Percentiles rank a stretch among this genome's conserved stretches.
Evolutionary conservation across 1,140 invertebrate species (phyloP).

Genomic region (Drosophila sechellia): DNA sequence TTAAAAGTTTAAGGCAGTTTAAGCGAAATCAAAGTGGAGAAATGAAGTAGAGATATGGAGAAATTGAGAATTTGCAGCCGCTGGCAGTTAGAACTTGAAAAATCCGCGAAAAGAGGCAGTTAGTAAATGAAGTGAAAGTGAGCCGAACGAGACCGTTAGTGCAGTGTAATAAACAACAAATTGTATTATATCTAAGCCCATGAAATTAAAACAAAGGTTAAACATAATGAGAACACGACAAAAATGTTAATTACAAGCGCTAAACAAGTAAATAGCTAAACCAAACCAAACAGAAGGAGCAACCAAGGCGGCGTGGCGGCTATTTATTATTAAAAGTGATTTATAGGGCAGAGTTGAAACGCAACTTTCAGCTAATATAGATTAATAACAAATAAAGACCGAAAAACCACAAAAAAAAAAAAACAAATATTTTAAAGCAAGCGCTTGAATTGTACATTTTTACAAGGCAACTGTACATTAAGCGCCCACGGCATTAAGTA

Average conservation of each 20-base stretch:
- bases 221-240: slow-evolving; percentile 67
- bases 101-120: slow-evolving; percentile 18
- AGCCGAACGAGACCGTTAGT: slow-evolving; percentile 48
- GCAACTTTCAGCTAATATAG: slow-evolving; percentile 69
- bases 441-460: slow-evolving; percentile 81
- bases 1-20: slow-evolving; percentile 30
- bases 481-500: slow-evolving; percentile 76
- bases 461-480: slow-evolving; percentile 83
- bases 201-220: slow-evolving; percentile 40
- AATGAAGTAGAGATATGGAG: not conserved
- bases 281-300: slow-evolving; percentile 21
- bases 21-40: slow-evolving; percentile 13
- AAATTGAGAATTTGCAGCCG: slow-evolving; percentile 8
- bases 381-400: slow-evolving; percentile 65
- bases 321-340: slow-evolving; percentile 74
- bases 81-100: slow-evolving; percentile 29
- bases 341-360: slow-evolving; percentile 57
- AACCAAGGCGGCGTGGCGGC: slow-evolving; percentile 52
- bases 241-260: slow-evolving; percentile 72
- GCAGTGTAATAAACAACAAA: slow-evolving; percentile 63
- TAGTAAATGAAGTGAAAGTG: slow-evolving; percentile 25
- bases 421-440: slow-evolving; percentile 75
- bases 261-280: slow-evolving; percentile 56
- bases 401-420: slow-evolving; percentile 40
- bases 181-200: slow-evolving; percentile 77